Percentiles rank a stretch among this genome's conserved stretches.
phyloP scores from a whole-genome alignment of 2,113 vertebrate species.

The Mastomys coucha region DNA sequence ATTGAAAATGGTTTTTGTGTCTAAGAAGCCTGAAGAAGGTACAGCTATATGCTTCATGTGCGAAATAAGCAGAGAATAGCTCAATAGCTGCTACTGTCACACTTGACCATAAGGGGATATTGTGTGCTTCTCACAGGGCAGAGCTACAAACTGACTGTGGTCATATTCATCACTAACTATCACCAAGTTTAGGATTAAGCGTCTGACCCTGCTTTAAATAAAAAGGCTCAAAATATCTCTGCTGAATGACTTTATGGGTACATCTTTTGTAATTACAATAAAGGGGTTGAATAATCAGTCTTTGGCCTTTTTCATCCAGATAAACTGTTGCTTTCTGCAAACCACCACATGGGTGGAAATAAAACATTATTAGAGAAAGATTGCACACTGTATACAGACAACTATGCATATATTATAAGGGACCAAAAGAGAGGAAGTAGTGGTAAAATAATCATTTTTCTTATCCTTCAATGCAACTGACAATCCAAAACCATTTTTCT shows the following conservation, averaged over 20 bases:
- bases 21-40: background rate
- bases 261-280: background rate
- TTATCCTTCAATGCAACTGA: background rate
- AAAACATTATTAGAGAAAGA: background rate
- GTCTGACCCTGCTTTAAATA: background rate
- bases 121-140: rapidly evolving
- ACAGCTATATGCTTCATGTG: background rate
- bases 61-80: background rate
- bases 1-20: background rate
- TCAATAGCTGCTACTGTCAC: background rate
- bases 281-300: background rate
- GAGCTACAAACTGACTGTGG: background rate
- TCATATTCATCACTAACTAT: background rate
- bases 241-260: background rate
- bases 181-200: background rate
- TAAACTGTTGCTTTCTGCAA: background rate
- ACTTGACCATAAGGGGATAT: background rate
- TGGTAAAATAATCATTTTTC: background rate
- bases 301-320: background rate
- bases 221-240: background rate
- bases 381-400: background rate
- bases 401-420: background rate
- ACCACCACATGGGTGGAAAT: background rate
- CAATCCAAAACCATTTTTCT: background rate
- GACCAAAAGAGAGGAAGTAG: background rate